Evolutionary conservation across 2,113 vertebrate species (phyloP).

Genomic region (Sphyrna mokarran): DNA sequence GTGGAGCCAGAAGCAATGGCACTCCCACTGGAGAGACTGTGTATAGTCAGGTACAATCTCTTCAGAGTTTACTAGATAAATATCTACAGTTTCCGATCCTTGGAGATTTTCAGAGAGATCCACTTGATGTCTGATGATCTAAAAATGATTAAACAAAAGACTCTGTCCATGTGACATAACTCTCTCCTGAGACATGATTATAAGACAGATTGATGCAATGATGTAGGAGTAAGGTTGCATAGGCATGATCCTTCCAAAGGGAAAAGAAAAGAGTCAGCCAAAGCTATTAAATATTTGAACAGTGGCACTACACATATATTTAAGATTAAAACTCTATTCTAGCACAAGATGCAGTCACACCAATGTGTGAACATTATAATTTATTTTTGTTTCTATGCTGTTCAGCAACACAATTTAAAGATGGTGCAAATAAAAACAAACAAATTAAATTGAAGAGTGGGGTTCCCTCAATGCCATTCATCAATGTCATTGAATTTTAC

Average conservation of each 20-base stretch:
- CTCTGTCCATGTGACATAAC: neutral
- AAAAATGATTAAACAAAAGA: constrained; percentile 23
- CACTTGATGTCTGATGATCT: neutral
- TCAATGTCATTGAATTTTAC: constrained; percentile 21
- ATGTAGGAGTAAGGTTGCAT: constrained; percentile 9
- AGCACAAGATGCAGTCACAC: neutral
- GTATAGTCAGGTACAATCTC: neutral
- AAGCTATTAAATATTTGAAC: constrained; percentile 28
- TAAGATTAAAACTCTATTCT: neutral
- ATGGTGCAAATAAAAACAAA: neutral
- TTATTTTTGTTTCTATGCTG: neutral
- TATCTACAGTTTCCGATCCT: neutral
- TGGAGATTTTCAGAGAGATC: neutral
- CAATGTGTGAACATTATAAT: neutral
- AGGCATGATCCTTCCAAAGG: neutral
- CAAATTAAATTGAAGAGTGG: neutral
- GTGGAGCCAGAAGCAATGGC: neutral
- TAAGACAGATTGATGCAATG: neutral
- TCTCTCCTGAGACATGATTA: neutral
- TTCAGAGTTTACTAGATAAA: neutral
- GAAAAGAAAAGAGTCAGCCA: constrained; percentile 19
- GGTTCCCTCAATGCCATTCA: neutral
- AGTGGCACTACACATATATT: neutral
- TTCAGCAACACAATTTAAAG: neutral
- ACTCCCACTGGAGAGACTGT: neutral